Base-by-base conservation (phyloP, 2,888 invertebrate genomes). In the Pelosia muscerda region DNA sequence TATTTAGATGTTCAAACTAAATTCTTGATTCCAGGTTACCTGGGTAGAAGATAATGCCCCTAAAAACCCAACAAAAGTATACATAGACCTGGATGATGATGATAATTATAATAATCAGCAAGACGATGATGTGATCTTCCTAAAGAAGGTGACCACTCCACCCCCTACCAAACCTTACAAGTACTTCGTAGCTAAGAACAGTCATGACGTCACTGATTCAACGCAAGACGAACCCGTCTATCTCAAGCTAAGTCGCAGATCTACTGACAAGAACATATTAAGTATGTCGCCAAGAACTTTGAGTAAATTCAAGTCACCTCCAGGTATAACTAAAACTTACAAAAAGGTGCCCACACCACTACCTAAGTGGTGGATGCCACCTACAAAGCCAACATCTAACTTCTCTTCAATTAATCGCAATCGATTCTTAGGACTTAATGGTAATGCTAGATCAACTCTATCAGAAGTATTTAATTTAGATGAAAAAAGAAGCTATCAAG, bases 381-480 rank as follows among this genome's bases (percentile, higher is more conserved):
- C 83, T 38, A 73, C 83, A 26, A 79, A 76, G 60, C 90, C 87
- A 71, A 64, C 86, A n/a, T 72, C 81, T n/a, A 91, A 88, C 84
- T 79, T 88, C 72, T 82, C 86, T 58, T 81, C 86, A 65, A 79
- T 75, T 71, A 62, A 82, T 60, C 88, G 86, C 81, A 93, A 83
- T 82, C 88, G 85, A 82, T 86, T 83, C 72, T 73, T 84, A 72
- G 88, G 87, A 69, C 60, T 86, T 1, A 94, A 93, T 77, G 91
- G 93, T 13, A 92, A 89, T 65, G 81, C 84, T 42, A 88, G 89
- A 72, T 85, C 91, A 15, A 91, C 92, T 63, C 81, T 95, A 54
- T 90, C 95, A 42, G 95, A 95, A 84, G 93, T 95, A 66, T 95
- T 95, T 75, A 93, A 96, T 84, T 88, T 96, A 81, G 95, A 95